Evolutionary conservation across 2,797 vertebrate species (phyloP).

Genomic region (Lateolabrax maculatus): DNA sequence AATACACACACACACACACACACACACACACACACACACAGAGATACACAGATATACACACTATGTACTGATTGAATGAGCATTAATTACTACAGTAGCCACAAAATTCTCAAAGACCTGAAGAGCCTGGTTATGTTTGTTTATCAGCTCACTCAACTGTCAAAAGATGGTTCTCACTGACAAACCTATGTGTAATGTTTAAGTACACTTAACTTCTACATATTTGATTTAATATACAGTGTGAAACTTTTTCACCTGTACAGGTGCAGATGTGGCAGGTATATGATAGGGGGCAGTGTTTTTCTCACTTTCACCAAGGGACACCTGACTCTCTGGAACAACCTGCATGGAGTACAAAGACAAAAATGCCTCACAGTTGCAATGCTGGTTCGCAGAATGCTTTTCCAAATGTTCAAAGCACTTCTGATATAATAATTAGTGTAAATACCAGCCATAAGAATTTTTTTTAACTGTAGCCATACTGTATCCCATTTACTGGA

Average conservation of each 20-base stretch:
- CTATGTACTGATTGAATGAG: background rate
- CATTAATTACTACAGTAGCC: background rate
- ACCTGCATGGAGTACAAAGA: conserved; percentile 76
- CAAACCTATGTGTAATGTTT: background rate
- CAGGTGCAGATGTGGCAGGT: conserved; percentile 29
- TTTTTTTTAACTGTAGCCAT: background rate
- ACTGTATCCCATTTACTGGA: too few relatives aligned
- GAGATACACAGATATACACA: too few relatives aligned
- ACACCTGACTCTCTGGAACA: conserved; percentile 91
- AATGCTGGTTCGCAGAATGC: background rate
- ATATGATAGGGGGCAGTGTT: conserved; percentile 55
- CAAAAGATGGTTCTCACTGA: background rate
- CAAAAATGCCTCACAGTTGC: background rate
- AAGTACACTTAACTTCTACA: background rate
- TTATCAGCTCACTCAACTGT: background rate
- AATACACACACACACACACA: too few relatives aligned
- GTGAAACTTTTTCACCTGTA: conserved; percentile 54
- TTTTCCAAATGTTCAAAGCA: conserved; percentile 5
- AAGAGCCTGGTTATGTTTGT: background rate
- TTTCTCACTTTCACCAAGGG: conserved; percentile 77
- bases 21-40: too few relatives aligned
- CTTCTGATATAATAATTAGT: conserved; percentile 15
- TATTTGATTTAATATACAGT: background rate
- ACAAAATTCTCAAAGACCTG: background rate
- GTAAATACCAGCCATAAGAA: background rate